These are phyloP conservation scores for Vombatus ursinus DNA, from an alignment of 2,113 vertebrate species.

Conservation along the genomic window DNA sequence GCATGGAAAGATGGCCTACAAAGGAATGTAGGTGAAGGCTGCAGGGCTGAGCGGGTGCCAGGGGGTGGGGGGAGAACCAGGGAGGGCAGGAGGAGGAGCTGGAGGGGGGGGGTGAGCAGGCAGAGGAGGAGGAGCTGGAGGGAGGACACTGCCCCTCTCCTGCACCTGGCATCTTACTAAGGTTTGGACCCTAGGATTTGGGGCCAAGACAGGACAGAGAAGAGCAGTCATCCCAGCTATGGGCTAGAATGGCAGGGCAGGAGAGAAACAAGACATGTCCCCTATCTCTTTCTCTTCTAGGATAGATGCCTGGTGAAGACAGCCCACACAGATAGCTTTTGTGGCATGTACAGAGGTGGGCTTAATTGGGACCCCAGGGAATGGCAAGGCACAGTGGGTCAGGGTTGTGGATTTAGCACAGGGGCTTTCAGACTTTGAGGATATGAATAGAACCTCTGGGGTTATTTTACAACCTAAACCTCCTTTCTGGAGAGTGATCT, in stretches of 20 bases:
- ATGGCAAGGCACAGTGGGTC: rapidly evolving
- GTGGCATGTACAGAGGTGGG: slow-evolving; percentile 78
- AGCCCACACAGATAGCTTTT: slow-evolving; percentile 62
- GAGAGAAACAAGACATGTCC: neutral
- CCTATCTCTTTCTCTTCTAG: slow-evolving; percentile 47
- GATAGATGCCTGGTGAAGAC: slow-evolving; percentile 79
- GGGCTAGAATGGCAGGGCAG: neutral
- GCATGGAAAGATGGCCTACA: slow-evolving; percentile 88
- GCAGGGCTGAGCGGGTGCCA: neutral
- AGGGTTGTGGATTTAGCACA: no score
- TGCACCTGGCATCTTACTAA: neutral
- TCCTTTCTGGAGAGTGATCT: neutral
- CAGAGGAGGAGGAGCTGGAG: no score
- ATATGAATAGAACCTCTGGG: neutral
- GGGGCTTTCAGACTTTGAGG: neutral
- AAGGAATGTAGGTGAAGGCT: slow-evolving; percentile 87
- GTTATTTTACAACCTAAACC: no score
- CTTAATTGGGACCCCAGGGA: rapidly evolving
- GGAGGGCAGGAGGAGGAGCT: no score
- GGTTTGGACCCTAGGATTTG: neutral
- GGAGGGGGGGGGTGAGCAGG: no score
- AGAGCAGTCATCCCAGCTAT: no score
- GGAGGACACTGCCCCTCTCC: neutral
- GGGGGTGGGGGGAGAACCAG: neutral
- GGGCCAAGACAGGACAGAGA: no score